Conservation (phyloP, 2,888 invertebrate species). For the Sinohyriopsis cumingii region DNA sequence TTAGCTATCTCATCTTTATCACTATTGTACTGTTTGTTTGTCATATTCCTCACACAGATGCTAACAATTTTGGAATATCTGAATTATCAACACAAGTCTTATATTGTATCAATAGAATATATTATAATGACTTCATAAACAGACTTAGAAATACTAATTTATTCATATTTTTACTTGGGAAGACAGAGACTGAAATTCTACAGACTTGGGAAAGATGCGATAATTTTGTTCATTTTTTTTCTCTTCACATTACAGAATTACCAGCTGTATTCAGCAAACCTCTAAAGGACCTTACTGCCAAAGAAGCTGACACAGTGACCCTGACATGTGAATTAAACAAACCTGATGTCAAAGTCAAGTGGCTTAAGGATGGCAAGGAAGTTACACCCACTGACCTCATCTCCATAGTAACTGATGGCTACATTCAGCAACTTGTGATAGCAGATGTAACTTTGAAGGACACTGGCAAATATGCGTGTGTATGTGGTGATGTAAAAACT, state of each 20-base stretch:
- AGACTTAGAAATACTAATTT: background rate
- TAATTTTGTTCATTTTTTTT: constrained; percentile 73
- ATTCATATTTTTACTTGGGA: background rate
- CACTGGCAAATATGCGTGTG: constrained; percentile 52
- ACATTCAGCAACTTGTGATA: constrained; percentile 50
- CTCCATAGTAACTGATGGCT: constrained; percentile 84
- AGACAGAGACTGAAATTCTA: constrained; percentile 25
- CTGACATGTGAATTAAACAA: constrained; percentile 48
- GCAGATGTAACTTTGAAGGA: constrained; percentile 52
- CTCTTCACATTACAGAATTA: constrained; percentile 65
- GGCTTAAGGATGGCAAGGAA: constrained; percentile 85
- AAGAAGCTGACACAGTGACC: constrained; percentile 73
- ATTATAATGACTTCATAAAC: too few relatives aligned
- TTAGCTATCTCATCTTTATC: background rate
- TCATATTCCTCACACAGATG: too few relatives aligned
- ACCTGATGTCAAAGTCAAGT: constrained; percentile 78
- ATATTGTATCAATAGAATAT: too few relatives aligned
- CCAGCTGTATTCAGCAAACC: constrained; percentile 40
- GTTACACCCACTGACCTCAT: constrained; percentile 86
- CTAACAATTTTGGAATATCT: background rate
- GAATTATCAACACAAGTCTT: too few relatives aligned
- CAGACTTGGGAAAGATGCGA: constrained; percentile 38
- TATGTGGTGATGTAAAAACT: constrained; percentile 46
- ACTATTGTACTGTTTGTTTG: too few relatives aligned
- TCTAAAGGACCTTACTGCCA: constrained; percentile 33